Evolutionary conservation across 2,113 vertebrate genomes (phyloP), one percentile per base, ranked within the genome.

Genomic region (Campylomormyrus tamandua): DNA sequence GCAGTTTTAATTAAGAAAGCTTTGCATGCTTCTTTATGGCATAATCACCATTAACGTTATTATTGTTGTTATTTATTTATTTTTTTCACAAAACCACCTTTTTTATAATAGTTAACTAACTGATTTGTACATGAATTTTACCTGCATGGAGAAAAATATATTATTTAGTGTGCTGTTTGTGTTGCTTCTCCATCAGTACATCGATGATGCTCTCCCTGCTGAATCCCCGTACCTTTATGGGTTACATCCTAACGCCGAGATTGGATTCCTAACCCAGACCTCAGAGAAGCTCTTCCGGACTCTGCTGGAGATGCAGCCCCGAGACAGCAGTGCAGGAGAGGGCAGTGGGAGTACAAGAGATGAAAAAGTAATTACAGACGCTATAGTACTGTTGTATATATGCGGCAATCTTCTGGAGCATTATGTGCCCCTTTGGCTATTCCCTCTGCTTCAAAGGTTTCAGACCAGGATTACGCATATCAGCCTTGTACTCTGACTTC

Each of bases 181-280:
- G 19, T 35, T 39, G 48, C 35, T 77, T 90, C 89, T 39, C 17
- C 24, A 91, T 92, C 94, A 99, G 98, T 99, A 98, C 92, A 96
- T 99, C 0, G 98, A 99, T 0, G 94, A 96, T 0, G 66, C 90
- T 10, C 92, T 99, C 31, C 98, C 98, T 3, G 87, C 97, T 0
- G 98, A 99, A 92, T 99, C 98, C 0, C 98, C 98, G 0, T 94
- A 98, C 87, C 96, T 99, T 8, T 99, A 99, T 0, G 97, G 98
- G 45, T 98, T 99, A 49, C 98, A 99, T 86, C 97, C 98, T 46
- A 99, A 99, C 0, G 98, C 98, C 0, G 98, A 99, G 96, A 98
- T 99, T 2, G 97, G 97, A 21, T 98, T 98, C 94, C 96, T 99
- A 0, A 98, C 97, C 0, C 97, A 98, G 92, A 97, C 96, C 0